A percentile compares a stretch with the other conserved stretches of the same genome.
Conservation (phyloP, 92 coral and sea anemone species). For the Palythoa grandis region DNA sequence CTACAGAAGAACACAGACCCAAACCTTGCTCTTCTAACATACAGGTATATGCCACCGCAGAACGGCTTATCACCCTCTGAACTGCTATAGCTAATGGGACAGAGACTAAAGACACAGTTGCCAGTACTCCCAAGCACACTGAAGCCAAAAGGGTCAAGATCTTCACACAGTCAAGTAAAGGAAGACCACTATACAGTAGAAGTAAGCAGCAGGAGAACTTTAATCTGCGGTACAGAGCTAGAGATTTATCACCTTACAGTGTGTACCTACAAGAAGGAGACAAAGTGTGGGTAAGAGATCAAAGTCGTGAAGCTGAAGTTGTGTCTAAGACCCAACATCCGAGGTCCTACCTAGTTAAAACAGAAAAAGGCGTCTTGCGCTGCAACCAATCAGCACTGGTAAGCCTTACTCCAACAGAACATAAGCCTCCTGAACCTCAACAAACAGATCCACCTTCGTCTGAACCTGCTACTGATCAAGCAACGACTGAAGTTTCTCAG, state of each 20-base stretch:
- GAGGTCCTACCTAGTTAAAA: too few species aligned
- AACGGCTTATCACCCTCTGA: conserved; percentile 34
- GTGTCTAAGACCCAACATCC: too few species aligned
- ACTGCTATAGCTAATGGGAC: conserved; percentile 21
- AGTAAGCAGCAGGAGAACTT: neutral
- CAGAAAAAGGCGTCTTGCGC: too few species aligned
- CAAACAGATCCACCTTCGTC: too few species aligned
- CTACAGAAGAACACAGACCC: neutral
- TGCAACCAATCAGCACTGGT: too few species aligned
- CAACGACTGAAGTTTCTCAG: too few species aligned
- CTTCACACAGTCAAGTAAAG: neutral
- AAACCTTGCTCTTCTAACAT: neutral
- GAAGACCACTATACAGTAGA: neutral
- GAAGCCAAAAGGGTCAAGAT: neutral
- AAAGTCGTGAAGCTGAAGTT: too few species aligned
- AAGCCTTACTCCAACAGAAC: too few species aligned
- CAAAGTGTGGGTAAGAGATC: neutral
- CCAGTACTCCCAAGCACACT: neutral
- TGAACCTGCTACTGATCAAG: too few species aligned
- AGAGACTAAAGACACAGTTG: neutral
- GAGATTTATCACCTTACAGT: neutral
- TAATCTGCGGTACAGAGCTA: neutral
- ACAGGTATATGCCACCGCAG: conserved; percentile 7
- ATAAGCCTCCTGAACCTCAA: too few species aligned
- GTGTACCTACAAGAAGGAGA: neutral